Evolutionary conservation across 1,140 invertebrate species (phyloP).

Genomic region (Drosophila nigrodunni): DNA sequence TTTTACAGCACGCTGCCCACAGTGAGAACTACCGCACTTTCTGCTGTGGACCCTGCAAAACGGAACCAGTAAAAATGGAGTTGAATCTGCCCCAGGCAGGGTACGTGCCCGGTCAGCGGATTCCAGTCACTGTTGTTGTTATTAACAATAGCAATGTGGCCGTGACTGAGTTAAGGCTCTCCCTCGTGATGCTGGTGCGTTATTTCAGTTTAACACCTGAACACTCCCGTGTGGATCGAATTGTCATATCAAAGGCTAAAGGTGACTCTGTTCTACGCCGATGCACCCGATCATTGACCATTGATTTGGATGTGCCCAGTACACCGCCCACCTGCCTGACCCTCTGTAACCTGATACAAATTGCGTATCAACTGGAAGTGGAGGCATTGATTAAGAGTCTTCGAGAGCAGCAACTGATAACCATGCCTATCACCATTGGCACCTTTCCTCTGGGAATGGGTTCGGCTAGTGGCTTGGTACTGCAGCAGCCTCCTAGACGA

Average conservation of each 20-base stretch:
- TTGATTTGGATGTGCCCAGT: conserved; percentile 87
- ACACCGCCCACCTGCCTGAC: conserved; percentile 89
- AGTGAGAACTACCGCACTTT: conserved; percentile 75
- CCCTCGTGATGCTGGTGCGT: conserved; percentile 85
- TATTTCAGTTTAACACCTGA: conserved; percentile 85
- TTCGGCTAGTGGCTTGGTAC: conserved; percentile 51
- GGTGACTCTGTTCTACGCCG: conserved; percentile 85
- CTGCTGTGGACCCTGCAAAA: conserved; percentile 79
- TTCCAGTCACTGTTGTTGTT: conserved; percentile 67
- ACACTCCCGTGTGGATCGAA: conserved; percentile 86
- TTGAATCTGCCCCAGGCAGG: conserved; percentile 75
- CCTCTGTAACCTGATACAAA: conserved; percentile 88
- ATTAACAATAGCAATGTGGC: conserved; percentile 85
- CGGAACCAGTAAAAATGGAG: conserved; percentile 74
- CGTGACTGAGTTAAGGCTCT: conserved; percentile 85
- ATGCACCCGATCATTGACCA: conserved; percentile 60
- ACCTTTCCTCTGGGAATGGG: conserved; percentile 85
- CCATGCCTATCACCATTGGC: conserved; percentile 86
- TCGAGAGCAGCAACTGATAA: conserved; percentile 85
- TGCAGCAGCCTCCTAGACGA: conserved; percentile 68
- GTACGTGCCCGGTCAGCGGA: conserved; percentile 77
- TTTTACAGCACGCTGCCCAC: conserved; percentile 60
- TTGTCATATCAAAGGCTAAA: conserved; percentile 85
- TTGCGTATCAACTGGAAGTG: conserved; percentile 89
- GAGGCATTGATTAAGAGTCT: conserved; percentile 78